These are phyloP conservation scores for Lasioglossum figueresi DNA, from an alignment of 2,888 invertebrate species.

Conservation along the genomic window DNA sequence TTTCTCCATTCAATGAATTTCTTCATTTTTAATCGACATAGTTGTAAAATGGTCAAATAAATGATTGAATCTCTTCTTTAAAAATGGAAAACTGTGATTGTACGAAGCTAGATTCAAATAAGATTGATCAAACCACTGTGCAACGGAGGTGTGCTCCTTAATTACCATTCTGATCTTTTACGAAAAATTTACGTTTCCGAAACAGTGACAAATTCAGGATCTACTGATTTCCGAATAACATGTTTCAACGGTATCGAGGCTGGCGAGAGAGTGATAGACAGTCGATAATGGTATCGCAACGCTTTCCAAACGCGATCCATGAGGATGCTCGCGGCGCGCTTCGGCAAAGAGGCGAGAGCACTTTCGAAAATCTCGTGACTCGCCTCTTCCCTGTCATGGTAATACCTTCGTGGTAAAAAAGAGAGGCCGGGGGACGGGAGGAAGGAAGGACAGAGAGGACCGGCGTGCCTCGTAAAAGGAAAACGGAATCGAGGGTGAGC, in stretches of 20 bases:
- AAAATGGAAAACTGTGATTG: too few species aligned
- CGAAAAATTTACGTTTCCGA: background rate
- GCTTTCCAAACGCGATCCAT: conserved; percentile 34
- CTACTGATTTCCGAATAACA: background rate
- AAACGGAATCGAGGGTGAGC: conserved; percentile 78
- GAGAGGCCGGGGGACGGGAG: conserved; percentile 44
- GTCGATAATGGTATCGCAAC: conserved; percentile 39
- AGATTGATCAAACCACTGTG: too few species aligned
- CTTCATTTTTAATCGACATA: background rate
- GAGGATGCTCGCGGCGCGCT: conserved; percentile 33
- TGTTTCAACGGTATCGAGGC: background rate
- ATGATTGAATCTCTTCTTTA: background rate
- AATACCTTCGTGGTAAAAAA: conserved; percentile 61
- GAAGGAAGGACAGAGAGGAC: conserved; percentile 35
- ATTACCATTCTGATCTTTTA: background rate
- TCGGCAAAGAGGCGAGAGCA: conserved; percentile 60
- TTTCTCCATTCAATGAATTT: background rate
- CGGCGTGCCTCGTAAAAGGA: conserved; percentile 66
- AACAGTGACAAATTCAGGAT: background rate
- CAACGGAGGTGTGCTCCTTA: too few species aligned
- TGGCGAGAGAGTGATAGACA: background rate
- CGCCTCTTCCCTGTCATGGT: conserved; percentile 62
- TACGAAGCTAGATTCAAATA: too few species aligned
- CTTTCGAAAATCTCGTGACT: conserved; percentile 74
- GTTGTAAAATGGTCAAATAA: background rate